Percentiles rank a stretch among this genome's conserved stretches.
Conservation (phyloP, 2,797 vertebrate genomes). For the Ciconia nigra region DNA sequence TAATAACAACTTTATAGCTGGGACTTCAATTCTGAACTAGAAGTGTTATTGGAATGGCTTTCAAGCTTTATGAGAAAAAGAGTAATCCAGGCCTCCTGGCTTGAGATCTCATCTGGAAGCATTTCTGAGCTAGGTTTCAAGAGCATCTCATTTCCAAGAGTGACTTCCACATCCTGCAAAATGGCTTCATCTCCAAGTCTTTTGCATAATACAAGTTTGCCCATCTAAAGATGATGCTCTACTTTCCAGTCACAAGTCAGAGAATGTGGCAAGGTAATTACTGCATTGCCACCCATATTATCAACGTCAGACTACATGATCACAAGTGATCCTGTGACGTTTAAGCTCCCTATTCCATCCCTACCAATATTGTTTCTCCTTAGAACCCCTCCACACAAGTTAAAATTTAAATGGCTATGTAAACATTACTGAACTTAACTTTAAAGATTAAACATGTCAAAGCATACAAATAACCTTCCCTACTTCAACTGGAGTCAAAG, state of each 20-base stretch:
- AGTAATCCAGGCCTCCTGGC: neutral
- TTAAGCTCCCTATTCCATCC: neutral
- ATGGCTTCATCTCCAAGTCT: neutral
- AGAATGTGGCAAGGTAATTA: neutral
- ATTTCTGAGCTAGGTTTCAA: neutral
- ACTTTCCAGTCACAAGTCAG: neutral
- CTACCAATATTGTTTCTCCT: neutral
- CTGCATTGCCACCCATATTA: neutral
- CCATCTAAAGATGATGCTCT: neutral
- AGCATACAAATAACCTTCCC: neutral
- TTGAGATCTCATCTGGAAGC: neutral
- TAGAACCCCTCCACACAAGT: neutral
- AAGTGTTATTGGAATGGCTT: neutral
- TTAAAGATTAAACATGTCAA: neutral
- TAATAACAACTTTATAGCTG: neutral
- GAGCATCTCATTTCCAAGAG: neutral
- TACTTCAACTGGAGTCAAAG: neutral
- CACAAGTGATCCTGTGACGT: neutral
- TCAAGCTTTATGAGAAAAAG: neutral
- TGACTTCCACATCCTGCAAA: neutral
- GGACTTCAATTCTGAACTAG: neutral
- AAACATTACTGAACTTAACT: neutral
- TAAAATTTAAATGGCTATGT: neutral
- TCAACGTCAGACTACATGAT: neutral
- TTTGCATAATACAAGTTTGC: neutral